Evolutionary conservation across 2,888 invertebrate genomes (phyloP).

Genomic region (Gymnosoma rotundatum): DNA sequence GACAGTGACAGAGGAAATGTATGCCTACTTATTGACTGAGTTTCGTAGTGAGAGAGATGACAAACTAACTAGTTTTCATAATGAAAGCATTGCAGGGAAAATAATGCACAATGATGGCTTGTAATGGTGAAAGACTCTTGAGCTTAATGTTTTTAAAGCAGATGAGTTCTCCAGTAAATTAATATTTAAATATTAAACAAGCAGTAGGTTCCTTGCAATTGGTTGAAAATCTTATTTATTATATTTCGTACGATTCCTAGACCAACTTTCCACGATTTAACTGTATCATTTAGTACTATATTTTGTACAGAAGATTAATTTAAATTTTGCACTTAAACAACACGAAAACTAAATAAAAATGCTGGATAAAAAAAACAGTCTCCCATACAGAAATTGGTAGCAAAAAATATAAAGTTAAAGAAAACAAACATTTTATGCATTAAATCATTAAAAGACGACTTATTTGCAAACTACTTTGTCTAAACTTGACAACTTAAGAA

Average conservation of each 20-base stretch:
- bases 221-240: no score
- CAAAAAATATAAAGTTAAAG: slow-evolving; percentile 4
- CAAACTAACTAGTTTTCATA: no score
- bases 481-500: slow-evolving; percentile 71
- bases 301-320: slow-evolving; percentile 66
- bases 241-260: not conserved
- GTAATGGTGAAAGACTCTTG: no score
- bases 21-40: no score
- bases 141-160: no score
- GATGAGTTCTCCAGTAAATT: no score
- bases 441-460: slow-evolving; percentile 71
- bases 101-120: no score
- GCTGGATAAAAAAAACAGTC: slow-evolving; percentile 30
- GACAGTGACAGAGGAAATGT: no score
- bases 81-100: no score
- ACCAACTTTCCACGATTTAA: not conserved
- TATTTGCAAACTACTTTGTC: slow-evolving; percentile 71
- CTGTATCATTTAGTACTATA: slow-evolving; percentile 40
- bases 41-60: no score
- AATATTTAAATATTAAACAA: no score
- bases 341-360: slow-evolving; percentile 66
- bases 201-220: no score
- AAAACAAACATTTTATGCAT: slow-evolving; percentile 61
- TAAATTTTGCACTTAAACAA: slow-evolving; percentile 69
- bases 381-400: slow-evolving; percentile 25